These are phyloP conservation scores for Ceratitis capitata DNA, from an alignment of 1,140 invertebrate genomes.

Conservation along the genomic window DNA sequence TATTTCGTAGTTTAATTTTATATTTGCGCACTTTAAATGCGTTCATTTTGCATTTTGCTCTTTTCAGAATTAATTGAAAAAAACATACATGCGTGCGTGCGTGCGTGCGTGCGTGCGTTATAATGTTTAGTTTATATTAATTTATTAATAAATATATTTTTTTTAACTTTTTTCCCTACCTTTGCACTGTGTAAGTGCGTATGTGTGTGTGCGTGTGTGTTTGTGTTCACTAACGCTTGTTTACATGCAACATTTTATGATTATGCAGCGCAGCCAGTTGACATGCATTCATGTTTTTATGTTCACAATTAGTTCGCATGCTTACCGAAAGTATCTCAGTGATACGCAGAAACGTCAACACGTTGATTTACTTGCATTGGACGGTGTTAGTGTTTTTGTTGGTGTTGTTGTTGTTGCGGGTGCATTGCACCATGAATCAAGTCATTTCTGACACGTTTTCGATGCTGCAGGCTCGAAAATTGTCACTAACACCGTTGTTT, in stretches of 20 bases:
- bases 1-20: neutral
- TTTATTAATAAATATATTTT: neutral
- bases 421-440: neutral
- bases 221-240: too few species aligned
- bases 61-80: neutral
- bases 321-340: constrained; percentile 9
- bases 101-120: neutral
- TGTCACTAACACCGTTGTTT: neutral
- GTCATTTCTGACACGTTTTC: neutral
- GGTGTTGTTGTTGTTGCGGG: neutral
- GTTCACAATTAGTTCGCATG: constrained; percentile 13
- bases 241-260: neutral
- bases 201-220: neutral
- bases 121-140: neutral
- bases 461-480: neutral
- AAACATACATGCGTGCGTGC: neutral
- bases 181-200: neutral
- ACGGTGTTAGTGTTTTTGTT: neutral
- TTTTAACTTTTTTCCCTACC: neutral
- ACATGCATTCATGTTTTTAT: constrained; percentile 27
- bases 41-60: neutral
- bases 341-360: constrained; percentile 2
- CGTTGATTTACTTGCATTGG: neutral
- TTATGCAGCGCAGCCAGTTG: neutral
- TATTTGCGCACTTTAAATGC: neutral